Evolutionary conservation across 35 echinoderm and acorn worm genomes (phyloP), one percentile per base, ranked within the genome.

Genomic region (Lytechinus variegatus): DNA sequence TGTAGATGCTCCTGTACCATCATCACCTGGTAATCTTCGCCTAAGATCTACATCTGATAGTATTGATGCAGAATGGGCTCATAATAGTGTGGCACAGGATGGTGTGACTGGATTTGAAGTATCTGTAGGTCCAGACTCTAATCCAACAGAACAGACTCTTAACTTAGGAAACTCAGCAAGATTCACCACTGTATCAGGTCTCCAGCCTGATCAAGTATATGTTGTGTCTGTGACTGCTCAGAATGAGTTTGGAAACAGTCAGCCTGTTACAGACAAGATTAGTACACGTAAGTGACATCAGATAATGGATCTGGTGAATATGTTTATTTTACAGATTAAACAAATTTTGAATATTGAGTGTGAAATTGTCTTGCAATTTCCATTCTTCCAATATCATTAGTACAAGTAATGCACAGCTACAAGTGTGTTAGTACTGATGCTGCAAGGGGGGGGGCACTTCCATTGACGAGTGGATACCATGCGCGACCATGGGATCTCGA

Each of bases 231-330:
- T 90, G 10, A 90, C 28, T 21, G 88, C 88, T 52, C 88, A 90
- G 88, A 90, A 90, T 90, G 29, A 90, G 52, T 90, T 90, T 90
- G 88, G 88, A 90, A 14, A 12, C 88, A 90, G 88, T 90, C 88
- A 44, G 88, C 28, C 88, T 54, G 52, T 90, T 1, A 12, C 88
- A 6, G 88, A 90, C 52, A 90, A 90, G 88, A 90, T 90, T 11
- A 90, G 88, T 90, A 90, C 88, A n/a, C 88, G 88, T 90, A 90
- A 90, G 88, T 52, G 52, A 3, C 88, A 6, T 79, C n/a, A 79
- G 14, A 28, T 19, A 3, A 27, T 13, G 9, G 52, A 5, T 90
- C 44, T 24, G 10, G 14, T 9, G 2, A 4, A 52, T 27, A 12
- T 87, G 4, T 52, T 28, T 27, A n/a, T 52, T 27, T 88, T 19